phyloP scores from a whole-genome alignment of 2,888 invertebrate species.

The Drosophila trichaetosa region DNA sequence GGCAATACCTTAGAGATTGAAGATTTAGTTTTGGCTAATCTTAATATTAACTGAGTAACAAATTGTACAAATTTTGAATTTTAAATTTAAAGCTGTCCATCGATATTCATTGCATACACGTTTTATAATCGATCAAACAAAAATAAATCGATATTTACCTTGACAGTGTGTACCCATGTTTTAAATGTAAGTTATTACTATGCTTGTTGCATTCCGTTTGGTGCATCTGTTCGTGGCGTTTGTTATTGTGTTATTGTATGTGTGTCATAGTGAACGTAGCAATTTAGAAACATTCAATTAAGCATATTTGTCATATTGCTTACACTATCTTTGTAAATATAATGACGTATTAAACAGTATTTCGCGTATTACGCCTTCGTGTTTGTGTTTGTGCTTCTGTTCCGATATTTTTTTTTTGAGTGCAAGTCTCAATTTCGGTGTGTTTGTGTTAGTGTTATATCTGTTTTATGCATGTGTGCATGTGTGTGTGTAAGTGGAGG shows the following conservation, averaged over 20 bases:
- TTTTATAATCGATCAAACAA: slow-evolving; percentile 6
- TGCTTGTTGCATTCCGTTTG: slow-evolving; percentile 72
- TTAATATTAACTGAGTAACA: slow-evolving; percentile 24
- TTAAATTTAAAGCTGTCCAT: background rate
- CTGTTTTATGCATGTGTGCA: slow-evolving; percentile 41
- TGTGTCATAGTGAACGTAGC: slow-evolving; percentile 44
- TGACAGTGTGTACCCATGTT: slow-evolving; percentile 43
- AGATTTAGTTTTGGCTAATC: slow-evolving; percentile 41
- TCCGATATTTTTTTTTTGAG: slow-evolving; percentile 21
- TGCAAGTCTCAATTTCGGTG: slow-evolving; percentile 38
- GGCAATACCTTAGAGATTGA: slow-evolving; percentile 49
- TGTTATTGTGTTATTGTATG: slow-evolving; percentile 55
- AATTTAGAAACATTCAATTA: slow-evolving; percentile 37
- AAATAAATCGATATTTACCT: background rate
- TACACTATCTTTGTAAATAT: slow-evolving; percentile 38
- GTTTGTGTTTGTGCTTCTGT: slow-evolving; percentile 36
- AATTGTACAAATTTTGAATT: background rate
- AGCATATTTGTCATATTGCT: slow-evolving; percentile 32
- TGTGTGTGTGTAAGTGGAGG: slow-evolving; percentile 55
- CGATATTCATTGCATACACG: slow-evolving; percentile 7
- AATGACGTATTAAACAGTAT: slow-evolving; percentile 52
- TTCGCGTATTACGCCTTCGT: slow-evolving; percentile 40
- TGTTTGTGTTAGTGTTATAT: slow-evolving; percentile 36
- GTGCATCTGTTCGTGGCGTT: slow-evolving; percentile 48
- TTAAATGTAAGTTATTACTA: slow-evolving; percentile 10